phyloP scores from a whole-genome alignment of 2,888 invertebrate species.

The Tolmerus cingulatus region DNA sequence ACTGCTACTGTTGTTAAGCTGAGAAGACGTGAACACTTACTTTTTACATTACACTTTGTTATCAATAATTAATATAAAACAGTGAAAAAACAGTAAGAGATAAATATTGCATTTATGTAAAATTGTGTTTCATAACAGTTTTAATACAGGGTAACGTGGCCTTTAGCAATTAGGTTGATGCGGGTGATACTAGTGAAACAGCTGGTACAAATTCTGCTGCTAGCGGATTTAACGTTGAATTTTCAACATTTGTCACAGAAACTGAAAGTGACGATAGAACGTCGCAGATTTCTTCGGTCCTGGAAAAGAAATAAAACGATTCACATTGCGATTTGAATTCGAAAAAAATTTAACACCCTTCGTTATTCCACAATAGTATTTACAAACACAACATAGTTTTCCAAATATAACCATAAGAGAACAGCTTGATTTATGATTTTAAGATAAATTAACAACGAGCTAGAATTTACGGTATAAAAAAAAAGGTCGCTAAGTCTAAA shows the following conservation, averaged over 20 bases:
- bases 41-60: slow-evolving; percentile 3
- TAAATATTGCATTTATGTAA: slow-evolving; percentile 43
- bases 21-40: not conserved
- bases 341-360: not conserved
- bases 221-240: slow-evolving; percentile 82
- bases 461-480: not conserved
- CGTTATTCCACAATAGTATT: not conserved
- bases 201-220: slow-evolving; percentile 85
- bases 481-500: not conserved
- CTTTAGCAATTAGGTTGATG: slow-evolving; percentile 24
- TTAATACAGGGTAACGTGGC: slow-evolving; percentile 10
- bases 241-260: slow-evolving; percentile 61
- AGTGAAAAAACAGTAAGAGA: slow-evolving; percentile 39
- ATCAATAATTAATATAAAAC: slow-evolving; percentile 20
- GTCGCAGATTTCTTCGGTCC: slow-evolving; percentile 60
- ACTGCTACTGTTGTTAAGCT: not conserved
- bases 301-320: slow-evolving; percentile 48
- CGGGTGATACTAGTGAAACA: slow-evolving; percentile 7
- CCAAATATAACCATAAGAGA: not conserved
- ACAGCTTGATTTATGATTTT: not conserved
- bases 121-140: slow-evolving; percentile 38
- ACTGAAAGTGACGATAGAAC: slow-evolving; percentile 60
- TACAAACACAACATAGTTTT: not conserved
- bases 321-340: not conserved
- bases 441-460: not conserved